These are phyloP conservation scores for Patiria miniata DNA, from an alignment of 35 echinoderm and acorn worm species.

Conservation along the genomic window DNA sequence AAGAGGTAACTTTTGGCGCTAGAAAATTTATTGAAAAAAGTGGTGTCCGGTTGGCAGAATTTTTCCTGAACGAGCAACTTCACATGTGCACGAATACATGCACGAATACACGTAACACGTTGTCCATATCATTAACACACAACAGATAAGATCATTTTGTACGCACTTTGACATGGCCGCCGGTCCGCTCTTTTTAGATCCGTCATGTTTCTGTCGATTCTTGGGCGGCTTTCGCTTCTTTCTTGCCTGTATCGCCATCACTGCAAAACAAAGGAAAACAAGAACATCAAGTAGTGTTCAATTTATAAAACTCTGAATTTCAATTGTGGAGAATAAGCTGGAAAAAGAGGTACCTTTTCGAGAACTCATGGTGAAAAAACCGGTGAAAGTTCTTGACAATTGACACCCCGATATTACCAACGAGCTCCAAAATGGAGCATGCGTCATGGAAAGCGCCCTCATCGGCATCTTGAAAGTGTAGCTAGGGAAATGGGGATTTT, in stretches of 20 bases:
- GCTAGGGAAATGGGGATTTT: no score
- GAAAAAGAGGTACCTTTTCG: slow-evolving; percentile 35
- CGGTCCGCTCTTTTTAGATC: slow-evolving; percentile 26
- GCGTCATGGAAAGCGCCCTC: no score
- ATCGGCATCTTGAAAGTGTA: no score
- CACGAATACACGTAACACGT: not conserved
- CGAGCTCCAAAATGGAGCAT: no score
- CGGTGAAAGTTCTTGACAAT: slow-evolving; percentile 30
- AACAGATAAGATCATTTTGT: not conserved
- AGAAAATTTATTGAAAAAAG: no score
- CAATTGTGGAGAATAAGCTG: not conserved
- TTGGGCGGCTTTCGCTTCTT: slow-evolving; percentile 56
- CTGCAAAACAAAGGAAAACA: not conserved
- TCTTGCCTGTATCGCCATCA: slow-evolving; percentile 52
- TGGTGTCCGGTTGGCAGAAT: no score
- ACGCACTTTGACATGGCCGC: slow-evolving; percentile 25
- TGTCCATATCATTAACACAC: no score
- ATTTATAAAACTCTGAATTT: not conserved
- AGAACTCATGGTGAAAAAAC: slow-evolving; percentile 44
- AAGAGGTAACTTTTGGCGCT: no score
- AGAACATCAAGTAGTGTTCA: not conserved
- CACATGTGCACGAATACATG: no score
- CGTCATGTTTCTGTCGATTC: slow-evolving; percentile 36
- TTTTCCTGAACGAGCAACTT: no score
- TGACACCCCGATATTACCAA: slow-evolving; percentile 14